A percentile compares a stretch with the other conserved stretches of the same genome.
phyloP scores from a whole-genome alignment of 2,113 vertebrate genomes.

The Engystomops pustulosus region DNA sequence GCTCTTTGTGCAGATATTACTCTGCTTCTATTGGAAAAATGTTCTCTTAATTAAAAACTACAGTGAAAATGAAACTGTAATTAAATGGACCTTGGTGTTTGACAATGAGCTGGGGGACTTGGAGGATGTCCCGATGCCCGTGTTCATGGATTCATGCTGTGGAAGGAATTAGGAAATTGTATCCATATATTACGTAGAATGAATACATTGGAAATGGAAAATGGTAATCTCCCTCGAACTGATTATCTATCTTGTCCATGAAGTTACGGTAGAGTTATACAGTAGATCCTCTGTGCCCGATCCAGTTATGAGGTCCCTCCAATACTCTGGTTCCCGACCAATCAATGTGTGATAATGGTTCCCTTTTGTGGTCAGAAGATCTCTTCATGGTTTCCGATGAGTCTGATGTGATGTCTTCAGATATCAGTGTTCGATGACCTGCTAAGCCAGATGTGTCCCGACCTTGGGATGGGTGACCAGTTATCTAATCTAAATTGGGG shows the following conservation, averaged over 20 bases:
- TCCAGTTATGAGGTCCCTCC: not conserved
- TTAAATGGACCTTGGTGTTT: constrained; percentile 36
- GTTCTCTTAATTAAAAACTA: constrained; percentile 57
- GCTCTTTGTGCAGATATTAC: constrained; percentile 37
- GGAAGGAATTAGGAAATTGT: not conserved
- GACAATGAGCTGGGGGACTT: constrained; percentile 29
- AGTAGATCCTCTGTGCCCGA: not conserved
- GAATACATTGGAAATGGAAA: not conserved
- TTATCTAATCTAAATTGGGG: not conserved
- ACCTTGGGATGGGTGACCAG: not conserved
- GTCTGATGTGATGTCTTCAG: too few relatives aligned
- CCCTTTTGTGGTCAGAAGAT: too few relatives aligned
- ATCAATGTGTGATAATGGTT: too few relatives aligned
- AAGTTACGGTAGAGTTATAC: not conserved
- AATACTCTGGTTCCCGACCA: too few relatives aligned
- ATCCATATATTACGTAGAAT: not conserved
- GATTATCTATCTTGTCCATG: not conserved
- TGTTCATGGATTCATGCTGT: not conserved
- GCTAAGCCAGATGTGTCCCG: too few relatives aligned
- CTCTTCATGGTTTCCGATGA: too few relatives aligned
- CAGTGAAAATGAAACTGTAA: constrained; percentile 47
- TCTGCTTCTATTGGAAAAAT: constrained; percentile 19
- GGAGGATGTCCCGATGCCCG: not conserved
- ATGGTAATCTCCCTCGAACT: not conserved
- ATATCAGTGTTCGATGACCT: too few relatives aligned